phyloP scores from a whole-genome alignment of 1,140 invertebrate species.

The Scaptomyza graminum region DNA sequence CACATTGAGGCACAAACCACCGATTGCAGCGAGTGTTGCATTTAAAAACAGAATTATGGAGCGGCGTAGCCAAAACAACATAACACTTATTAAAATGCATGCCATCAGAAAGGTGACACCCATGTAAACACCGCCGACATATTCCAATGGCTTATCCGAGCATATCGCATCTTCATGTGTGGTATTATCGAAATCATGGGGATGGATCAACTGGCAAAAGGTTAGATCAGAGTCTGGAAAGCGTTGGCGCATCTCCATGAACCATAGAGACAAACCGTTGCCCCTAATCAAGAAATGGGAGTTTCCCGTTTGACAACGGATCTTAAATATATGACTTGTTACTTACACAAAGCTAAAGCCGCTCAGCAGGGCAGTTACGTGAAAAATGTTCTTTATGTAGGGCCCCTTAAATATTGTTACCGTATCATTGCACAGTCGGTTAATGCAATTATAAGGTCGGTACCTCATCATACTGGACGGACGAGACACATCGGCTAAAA shows the following conservation, averaged over 20 bases:
- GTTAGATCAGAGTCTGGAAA: neutral
- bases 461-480: neutral
- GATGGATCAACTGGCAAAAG: neutral
- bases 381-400: neutral
- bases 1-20: slow-evolving; percentile 6
- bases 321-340: neutral
- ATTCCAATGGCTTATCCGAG: neutral
- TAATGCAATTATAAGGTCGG: neutral
- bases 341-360: slow-evolving; percentile 24
- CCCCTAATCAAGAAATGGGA: slow-evolving; percentile 4
- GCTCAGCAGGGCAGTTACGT: neutral
- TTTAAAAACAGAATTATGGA: neutral
- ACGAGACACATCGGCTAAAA: neutral
- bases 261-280: slow-evolving; percentile 13
- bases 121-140: neutral
- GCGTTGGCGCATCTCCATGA: slow-evolving; percentile 1
- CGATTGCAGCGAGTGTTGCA: neutral
- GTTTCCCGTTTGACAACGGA: neutral
- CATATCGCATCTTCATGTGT: neutral
- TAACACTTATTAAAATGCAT: neutral
- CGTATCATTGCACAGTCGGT: neutral
- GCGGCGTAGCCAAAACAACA: neutral
- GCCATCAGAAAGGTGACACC: neutral
- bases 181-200: neutral
- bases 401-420: slow-evolving; percentile 1